phyloP scores from a whole-genome alignment of 2,113 vertebrate species.

The Collichthys lucidus region DNA sequence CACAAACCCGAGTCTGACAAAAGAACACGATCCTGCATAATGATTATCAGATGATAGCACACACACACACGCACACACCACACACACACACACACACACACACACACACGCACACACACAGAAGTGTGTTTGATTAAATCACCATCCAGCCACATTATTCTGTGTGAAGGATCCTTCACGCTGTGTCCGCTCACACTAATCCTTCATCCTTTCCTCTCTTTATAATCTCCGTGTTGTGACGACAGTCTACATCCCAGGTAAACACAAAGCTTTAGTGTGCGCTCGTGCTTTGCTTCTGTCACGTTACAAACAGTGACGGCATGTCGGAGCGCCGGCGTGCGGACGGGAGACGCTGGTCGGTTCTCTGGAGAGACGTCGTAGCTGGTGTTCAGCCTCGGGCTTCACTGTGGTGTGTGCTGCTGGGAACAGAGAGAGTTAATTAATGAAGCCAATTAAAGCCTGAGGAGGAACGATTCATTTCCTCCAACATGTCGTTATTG shows the following conservation, averaged over 20 bases:
- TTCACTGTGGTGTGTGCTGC: background rate
- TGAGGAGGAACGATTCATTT: background rate
- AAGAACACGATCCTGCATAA: background rate
- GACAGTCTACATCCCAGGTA: conserved; percentile 90
- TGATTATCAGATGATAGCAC: background rate
- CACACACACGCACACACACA: background rate
- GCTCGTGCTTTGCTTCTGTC: conserved; percentile 69
- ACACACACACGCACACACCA: too few species aligned
- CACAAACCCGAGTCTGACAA: background rate
- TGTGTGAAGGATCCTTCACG: background rate
- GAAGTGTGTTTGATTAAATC: background rate
- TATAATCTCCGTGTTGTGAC: conserved; percentile 77
- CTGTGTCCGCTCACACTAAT: conserved; percentile 67
- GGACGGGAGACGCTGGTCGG: background rate
- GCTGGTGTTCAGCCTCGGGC: background rate
- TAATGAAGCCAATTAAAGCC: background rate
- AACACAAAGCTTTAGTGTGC: conserved; percentile 71
- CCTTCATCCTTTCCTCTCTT: conserved; percentile 67
- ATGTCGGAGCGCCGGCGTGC: background rate
- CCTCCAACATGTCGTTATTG: too few species aligned
- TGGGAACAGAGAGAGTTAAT: background rate
- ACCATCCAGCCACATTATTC: conserved; percentile 29
- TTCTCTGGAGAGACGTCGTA: background rate
- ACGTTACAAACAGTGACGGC: background rate
- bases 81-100: background rate